Conservation (phyloP, 2,797 vertebrate genomes). For the Esox masquinongy region DNA sequence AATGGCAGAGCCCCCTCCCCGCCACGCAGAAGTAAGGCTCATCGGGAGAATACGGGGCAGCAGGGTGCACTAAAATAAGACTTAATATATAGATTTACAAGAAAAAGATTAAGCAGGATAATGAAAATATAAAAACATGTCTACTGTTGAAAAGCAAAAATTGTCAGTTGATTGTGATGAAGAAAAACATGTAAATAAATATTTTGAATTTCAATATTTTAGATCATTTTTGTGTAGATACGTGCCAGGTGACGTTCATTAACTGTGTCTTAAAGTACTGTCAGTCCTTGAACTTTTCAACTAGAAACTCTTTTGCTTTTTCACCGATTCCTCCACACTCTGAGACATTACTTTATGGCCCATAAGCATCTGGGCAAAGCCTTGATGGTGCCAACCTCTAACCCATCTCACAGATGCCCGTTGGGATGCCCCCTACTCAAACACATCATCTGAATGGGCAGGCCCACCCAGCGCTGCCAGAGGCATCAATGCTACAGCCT, state of each 20-base stretch:
- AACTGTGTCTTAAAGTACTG: neutral
- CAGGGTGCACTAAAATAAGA: no score
- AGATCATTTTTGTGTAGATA: no score
- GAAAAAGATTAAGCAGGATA: no score
- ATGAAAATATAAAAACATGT: no score
- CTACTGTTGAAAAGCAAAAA: conserved; percentile 18
- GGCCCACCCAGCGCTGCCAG: conserved; percentile 25
- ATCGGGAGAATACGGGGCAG: no score
- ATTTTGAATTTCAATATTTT: no score
- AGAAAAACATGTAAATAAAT: conserved; percentile 33
- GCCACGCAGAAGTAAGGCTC: no score
- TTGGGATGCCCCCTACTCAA: conserved; percentile 45
- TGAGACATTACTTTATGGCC: conserved; percentile 26
- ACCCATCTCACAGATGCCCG: conserved; percentile 43
- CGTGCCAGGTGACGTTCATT: neutral
- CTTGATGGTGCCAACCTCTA: conserved; percentile 39
- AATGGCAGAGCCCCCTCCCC: no score
- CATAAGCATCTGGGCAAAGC: conserved; percentile 28
- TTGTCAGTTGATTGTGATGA: conserved; percentile 57
- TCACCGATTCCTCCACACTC: conserved; percentile 16
- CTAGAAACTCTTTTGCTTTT: conserved; percentile 12
- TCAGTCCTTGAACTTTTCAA: conserved; percentile 19
- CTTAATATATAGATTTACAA: no score
- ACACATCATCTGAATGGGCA: conserved; percentile 52
- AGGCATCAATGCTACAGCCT: conserved; percentile 55